Conservation (phyloP, 2,113 vertebrate species). For the Eclectus roratus region DNA sequence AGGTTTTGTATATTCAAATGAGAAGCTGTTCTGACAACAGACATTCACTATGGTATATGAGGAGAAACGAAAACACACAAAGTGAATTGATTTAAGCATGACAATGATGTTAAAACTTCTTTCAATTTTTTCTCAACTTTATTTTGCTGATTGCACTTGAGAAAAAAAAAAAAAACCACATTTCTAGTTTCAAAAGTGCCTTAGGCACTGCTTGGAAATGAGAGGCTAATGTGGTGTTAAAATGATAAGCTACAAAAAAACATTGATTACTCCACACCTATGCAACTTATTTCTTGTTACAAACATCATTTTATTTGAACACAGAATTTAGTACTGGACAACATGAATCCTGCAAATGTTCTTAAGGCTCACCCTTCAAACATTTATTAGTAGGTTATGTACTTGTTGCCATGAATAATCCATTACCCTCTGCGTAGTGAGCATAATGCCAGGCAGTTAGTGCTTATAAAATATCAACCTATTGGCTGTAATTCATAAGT, state of each 20-base stretch:
- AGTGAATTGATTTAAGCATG: background rate
- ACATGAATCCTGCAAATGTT: background rate
- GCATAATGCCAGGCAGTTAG: background rate
- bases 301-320: slow-evolving; percentile 25
- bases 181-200: background rate
- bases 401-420: slow-evolving; percentile 29
- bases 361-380: background rate
- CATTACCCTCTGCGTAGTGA: background rate
- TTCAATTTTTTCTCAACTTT: background rate
- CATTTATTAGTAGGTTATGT: slow-evolving; percentile 2
- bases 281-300: background rate
- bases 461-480: background rate
- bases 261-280: background rate
- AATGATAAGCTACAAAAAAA: background rate
- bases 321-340: background rate
- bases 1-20: background rate
- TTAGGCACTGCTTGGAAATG: background rate
- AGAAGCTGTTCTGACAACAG: background rate
- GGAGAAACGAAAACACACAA: background rate
- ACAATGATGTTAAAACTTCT: background rate
- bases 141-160: background rate
- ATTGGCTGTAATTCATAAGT: background rate
- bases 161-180: fast-evolving
- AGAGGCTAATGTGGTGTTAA: background rate
- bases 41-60: background rate